Conservation (phyloP, 2,888 invertebrate species). For the Cordylochernes scorpioides region DNA sequence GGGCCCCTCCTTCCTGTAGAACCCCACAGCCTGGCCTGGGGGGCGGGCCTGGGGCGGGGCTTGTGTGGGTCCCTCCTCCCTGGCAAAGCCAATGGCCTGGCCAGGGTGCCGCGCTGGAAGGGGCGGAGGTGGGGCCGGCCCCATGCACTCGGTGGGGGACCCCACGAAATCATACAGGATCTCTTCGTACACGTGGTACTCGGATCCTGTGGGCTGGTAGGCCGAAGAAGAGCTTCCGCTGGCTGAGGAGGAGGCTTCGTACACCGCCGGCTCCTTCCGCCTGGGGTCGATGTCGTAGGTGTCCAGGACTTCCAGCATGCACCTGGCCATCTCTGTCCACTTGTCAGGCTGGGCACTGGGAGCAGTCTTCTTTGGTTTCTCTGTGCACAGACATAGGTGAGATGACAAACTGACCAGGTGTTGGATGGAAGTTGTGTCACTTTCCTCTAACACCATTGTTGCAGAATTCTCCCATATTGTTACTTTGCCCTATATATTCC, state of each 20-base stretch:
- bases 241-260: constrained; percentile 6
- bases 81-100: no score
- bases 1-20: constrained; percentile 11
- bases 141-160: background rate
- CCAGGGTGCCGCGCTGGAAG: constrained; percentile 15
- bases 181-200: constrained; percentile 20
- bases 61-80: no score
- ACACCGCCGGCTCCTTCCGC: constrained; percentile 1
- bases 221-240: constrained; percentile 5
- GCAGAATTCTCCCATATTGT: no score
- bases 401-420: no score
- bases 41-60: background rate
- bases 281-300: constrained; percentile 16
- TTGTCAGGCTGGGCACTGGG: no score
- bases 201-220: constrained; percentile 11
- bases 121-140: constrained; percentile 14
- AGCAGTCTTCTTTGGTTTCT: no score
- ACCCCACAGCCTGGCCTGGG: background rate
- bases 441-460: no score
- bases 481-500: no score
- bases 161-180: constrained; percentile 17
- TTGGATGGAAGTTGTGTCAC: no score
- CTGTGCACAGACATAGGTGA: no score
- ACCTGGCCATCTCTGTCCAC: constrained; percentile 19
- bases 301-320: constrained; percentile 20